Base-by-base conservation (phyloP, 2,113 vertebrate species). In the Sakesphorus luctuosus region DNA sequence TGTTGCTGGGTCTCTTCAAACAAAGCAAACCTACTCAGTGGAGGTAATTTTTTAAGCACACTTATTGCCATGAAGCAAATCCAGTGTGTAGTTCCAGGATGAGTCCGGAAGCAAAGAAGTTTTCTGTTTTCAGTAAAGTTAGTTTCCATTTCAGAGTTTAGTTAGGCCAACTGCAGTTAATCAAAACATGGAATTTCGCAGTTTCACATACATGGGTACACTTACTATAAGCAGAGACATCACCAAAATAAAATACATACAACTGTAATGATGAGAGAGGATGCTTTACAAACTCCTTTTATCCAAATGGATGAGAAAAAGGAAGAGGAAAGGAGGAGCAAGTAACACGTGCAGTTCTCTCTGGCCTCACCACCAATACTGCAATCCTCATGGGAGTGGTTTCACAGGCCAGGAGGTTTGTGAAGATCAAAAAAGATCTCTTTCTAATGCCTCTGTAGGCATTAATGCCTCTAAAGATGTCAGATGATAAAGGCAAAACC, bases 31-130 rank as follows among this genome's bases (percentile, higher is more conserved):
- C 58, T 59, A 69, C 93, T 94, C 36, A 97, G 66, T 0, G 0
- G 78, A 84, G 66, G 81, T 69, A 93, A 89, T 87, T 94, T 95
- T 95, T 93, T 69, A 94, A 94, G 66, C 77, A 53, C 74, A 5
- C 63, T 93, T 93, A 82, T 79, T 96, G 93, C 93, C 84, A 87
- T 87, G 36, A 93, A 85, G 84, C 77, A 96, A 97, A 96, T 87
- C 89, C 91, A 91, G 74, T 87, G 66, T 79, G 91, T 94, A 97
- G 96, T 95, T 96, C 94, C 58, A 75, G 94, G 95, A 97, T 93
- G 89, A 96, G 69, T 26, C 74, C 21, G 33, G 89, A 83, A 96
- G 88, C 89, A 83, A 94, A 92, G 86, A 23, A 89, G 93, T 69
- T 94, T 96, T 95, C 74, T 91, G 74, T 86, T 94, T 87, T 62